Percentiles rank a stretch among this genome's conserved stretches.
Conservation (phyloP, 2,113 vertebrate genomes). For the Athene noctua region DNA sequence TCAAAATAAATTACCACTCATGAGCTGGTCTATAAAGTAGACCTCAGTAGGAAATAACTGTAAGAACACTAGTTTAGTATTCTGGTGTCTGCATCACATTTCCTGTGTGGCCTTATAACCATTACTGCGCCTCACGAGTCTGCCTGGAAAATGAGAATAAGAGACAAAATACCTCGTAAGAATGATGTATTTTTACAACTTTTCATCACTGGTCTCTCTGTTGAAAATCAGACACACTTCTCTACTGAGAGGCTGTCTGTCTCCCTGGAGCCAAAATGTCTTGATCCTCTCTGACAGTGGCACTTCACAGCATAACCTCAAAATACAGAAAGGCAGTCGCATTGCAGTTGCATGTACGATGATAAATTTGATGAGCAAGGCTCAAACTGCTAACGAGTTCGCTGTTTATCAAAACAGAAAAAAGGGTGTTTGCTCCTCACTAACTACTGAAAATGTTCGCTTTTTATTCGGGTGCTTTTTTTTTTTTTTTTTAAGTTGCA, state of each 20-base stretch:
- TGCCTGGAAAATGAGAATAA: neutral
- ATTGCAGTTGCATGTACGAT: accelerated
- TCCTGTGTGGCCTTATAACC: neutral
- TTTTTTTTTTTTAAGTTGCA: neutral
- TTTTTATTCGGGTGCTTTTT: neutral
- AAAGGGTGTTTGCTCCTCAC: too few relatives aligned
- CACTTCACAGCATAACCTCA: neutral
- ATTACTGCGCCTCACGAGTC: neutral
- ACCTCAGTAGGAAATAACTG: neutral
- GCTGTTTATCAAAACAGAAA: neutral
- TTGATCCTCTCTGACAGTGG: too few relatives aligned
- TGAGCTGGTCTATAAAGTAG: neutral
- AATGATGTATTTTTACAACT: neutral
- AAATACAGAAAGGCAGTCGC: neutral
- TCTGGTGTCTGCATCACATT: neutral
- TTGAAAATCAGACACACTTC: neutral
- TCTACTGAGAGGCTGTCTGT: too few relatives aligned
- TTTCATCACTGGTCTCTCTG: neutral
- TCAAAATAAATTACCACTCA: neutral
- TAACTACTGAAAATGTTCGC: neutral
- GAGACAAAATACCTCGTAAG: neutral
- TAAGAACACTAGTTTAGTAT: neutral
- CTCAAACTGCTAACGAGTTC: neutral
- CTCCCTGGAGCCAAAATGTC: neutral
- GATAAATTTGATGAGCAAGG: neutral